phyloP scores from a whole-genome alignment of 2,113 vertebrate species.

The Eleginops maclovinus region DNA sequence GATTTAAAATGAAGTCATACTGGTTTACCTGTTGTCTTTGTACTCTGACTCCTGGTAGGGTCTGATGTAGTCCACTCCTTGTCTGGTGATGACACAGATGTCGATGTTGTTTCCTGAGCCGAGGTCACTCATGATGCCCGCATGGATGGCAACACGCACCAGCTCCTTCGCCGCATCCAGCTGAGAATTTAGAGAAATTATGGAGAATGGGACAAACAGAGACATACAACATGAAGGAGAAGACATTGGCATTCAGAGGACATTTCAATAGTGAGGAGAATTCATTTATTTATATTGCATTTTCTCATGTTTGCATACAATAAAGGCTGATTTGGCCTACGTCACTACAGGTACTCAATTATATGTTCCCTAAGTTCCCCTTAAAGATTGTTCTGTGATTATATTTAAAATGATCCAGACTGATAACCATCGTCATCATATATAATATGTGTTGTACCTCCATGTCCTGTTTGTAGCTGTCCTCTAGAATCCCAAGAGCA shows the following conservation, averaged over 20 bases:
- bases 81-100: conserved; percentile 85
- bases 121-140: conserved; percentile 89
- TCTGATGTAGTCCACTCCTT: conserved; percentile 81
- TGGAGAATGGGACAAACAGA: neutral
- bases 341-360: neutral
- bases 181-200: conserved; percentile 57
- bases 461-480: conserved; percentile 85
- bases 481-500: conserved; percentile 88
- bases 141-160: conserved; percentile 81
- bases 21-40: conserved; percentile 66
- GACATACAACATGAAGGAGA: conserved; percentile 1
- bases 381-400: neutral
- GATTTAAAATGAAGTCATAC: neutral
- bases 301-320: neutral
- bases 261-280: neutral
- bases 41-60: conserved; percentile 74
- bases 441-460: conserved; percentile 72
- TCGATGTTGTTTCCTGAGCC: conserved; percentile 89
- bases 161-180: conserved; percentile 83
- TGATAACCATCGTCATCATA: neutral
- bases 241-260: neutral
- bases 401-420: neutral
- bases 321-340: neutral
- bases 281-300: neutral
- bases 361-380: neutral